Percentiles rank a stretch among this genome's conserved stretches.
Conservation (phyloP, 2,888 invertebrate species). For the Camponotus fellah region DNA sequence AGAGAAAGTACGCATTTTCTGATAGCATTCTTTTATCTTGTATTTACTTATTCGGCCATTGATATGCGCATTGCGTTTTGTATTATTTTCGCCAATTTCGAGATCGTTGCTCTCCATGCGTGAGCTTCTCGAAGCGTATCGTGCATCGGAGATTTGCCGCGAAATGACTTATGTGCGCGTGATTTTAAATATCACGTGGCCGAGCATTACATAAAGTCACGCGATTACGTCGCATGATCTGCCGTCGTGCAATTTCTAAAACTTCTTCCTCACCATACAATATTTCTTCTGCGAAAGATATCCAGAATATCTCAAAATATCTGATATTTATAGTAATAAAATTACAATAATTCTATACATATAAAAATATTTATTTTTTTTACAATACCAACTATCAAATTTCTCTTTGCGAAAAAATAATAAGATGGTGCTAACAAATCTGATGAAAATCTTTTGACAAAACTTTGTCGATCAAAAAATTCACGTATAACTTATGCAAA, state of each 20-base stretch:
- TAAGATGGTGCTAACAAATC: not conserved
- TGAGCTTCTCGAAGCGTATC: constrained; percentile 38
- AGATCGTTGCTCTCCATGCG: constrained; percentile 23
- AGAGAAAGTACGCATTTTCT: constrained; percentile 11
- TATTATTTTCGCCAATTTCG: constrained; percentile 10
- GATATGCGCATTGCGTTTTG: constrained; percentile 1
- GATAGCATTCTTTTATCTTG: not conserved
- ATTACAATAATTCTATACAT: not conserved
- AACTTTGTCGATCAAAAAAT: not conserved
- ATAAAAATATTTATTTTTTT: not conserved
- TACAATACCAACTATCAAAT: not conserved
- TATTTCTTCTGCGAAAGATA: not conserved
- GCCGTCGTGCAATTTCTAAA: constrained; percentile 33
- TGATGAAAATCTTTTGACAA: not conserved
- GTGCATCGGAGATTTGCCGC: not conserved
- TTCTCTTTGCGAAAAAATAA: not conserved
- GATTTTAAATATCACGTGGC: constrained; percentile 52
- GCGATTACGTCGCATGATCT: constrained; percentile 49
- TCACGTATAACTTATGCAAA: not conserved
- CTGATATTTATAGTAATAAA: not conserved
- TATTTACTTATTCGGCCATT: not conserved
- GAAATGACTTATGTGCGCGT: constrained; percentile 19
- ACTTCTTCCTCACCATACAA: constrained; percentile 9
- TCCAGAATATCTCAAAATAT: not conserved
- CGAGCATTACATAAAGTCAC: constrained; percentile 57